phyloP scores from a whole-genome alignment of 2,797 vertebrate genomes.

The Gallinago solitaria region DNA sequence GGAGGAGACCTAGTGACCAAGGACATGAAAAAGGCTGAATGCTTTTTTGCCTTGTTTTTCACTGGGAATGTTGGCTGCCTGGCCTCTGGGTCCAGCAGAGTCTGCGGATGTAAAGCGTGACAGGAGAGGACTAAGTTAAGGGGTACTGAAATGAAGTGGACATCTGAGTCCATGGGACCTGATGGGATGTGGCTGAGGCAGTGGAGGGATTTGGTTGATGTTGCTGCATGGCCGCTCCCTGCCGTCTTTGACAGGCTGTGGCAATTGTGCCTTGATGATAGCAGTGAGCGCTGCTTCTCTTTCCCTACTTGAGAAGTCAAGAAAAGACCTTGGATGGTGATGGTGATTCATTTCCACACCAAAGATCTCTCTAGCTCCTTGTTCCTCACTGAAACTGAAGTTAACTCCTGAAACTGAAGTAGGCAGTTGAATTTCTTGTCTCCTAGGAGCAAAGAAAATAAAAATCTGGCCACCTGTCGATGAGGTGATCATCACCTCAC shows the following conservation, averaged over 20 bases:
- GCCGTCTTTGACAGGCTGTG: background rate
- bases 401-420: background rate
- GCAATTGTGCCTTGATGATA: background rate
- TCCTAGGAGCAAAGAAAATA: background rate
- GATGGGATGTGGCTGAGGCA: background rate
- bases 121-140: background rate
- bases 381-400: too few relatives aligned
- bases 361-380: background rate
- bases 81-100: background rate
- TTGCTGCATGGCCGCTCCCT: background rate
- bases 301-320: background rate
- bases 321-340: background rate
- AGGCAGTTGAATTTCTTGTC: background rate
- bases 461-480: background rate
- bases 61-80: background rate
- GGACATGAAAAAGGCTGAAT: background rate
- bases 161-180: fast-evolving
- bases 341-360: background rate
- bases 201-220: background rate
- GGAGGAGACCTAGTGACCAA: background rate
- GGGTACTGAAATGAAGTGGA: background rate
- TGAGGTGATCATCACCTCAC: background rate
- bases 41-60: background rate
- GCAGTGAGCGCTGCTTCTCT: background rate
- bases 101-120: background rate